phyloP scores from a whole-genome alignment of 2,888 invertebrate species.

The Caradrina kadenii region DNA sequence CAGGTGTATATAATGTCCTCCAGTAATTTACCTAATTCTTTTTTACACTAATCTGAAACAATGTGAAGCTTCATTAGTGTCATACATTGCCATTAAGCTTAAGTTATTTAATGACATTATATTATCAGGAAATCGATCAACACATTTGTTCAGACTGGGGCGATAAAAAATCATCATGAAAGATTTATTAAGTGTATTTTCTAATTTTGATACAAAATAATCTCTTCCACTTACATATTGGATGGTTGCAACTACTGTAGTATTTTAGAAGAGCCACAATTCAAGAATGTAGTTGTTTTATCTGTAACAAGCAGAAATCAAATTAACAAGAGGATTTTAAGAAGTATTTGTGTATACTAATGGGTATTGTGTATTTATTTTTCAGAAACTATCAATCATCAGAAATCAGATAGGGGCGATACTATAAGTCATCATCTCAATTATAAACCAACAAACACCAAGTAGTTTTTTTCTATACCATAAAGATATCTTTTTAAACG shows the following conservation, averaged over 20 bases:
- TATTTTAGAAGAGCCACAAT: neutral
- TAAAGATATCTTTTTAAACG: too few species aligned
- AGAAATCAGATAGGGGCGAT: constrained; percentile 76
- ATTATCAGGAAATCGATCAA: constrained; percentile 41
- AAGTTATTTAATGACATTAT: neutral
- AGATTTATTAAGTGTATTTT: neutral
- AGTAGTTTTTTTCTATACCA: too few species aligned
- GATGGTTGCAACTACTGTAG: neutral
- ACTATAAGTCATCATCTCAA: constrained; percentile 65
- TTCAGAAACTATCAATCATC: constrained; percentile 75
- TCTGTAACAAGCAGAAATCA: constrained; percentile 27
- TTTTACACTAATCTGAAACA: constrained; percentile 18
- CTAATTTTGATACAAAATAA: neutral
- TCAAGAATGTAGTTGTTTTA: neutral
- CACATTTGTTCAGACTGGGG: constrained; percentile 65
- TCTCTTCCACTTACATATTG: constrained; percentile 4
- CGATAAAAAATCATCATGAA: constrained; percentile 61
- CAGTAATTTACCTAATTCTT: neutral
- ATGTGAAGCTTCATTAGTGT: constrained; percentile 11
- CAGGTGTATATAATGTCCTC: neutral
- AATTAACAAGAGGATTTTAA: neutral
- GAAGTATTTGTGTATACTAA: too few species aligned
- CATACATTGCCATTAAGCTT: neutral
- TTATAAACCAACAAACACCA: neutral
- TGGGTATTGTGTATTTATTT: neutral